phyloP scores from a whole-genome alignment of 2,113 vertebrate species.

The Myrmecobius fasciatus region DNA sequence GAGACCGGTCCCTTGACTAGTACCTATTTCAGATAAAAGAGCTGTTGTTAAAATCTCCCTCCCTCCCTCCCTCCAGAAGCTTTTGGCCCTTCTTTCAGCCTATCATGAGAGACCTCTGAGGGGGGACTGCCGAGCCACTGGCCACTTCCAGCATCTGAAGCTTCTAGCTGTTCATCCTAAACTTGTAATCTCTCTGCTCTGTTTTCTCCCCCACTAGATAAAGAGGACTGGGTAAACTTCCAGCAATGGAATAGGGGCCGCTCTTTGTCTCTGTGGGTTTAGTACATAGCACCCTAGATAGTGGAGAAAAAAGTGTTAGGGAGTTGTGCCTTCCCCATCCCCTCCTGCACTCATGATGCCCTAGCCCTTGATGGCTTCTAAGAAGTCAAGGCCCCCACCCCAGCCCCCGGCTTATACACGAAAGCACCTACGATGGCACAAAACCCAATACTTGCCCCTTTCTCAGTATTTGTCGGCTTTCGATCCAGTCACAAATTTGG shows the following conservation, averaged over 20 bases:
- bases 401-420: not conserved
- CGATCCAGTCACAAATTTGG: not conserved
- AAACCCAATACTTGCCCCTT: not conserved
- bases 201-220: not conserved
- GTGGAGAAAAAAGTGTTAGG: not conserved
- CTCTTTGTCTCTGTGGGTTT: not conserved
- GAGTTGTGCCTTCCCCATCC: not conserved
- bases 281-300: not conserved
- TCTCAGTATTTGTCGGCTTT: not conserved
- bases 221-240: not conserved
- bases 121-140: not conserved
- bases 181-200: not conserved
- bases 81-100: not conserved
- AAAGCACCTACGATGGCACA: not conserved
- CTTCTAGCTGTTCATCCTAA: not conserved
- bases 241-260: not conserved
- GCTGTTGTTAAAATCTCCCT: not conserved
- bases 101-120: not conserved
- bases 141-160: not conserved
- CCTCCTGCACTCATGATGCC: not conserved
- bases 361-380: not conserved
- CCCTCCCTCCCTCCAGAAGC: not conserved
- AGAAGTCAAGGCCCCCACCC: not conserved
- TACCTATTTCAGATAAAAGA: not conserved
- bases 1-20: not conserved